Conservation (phyloP, 2,797 vertebrate genomes). For the Uromys caudimaculatus region DNA sequence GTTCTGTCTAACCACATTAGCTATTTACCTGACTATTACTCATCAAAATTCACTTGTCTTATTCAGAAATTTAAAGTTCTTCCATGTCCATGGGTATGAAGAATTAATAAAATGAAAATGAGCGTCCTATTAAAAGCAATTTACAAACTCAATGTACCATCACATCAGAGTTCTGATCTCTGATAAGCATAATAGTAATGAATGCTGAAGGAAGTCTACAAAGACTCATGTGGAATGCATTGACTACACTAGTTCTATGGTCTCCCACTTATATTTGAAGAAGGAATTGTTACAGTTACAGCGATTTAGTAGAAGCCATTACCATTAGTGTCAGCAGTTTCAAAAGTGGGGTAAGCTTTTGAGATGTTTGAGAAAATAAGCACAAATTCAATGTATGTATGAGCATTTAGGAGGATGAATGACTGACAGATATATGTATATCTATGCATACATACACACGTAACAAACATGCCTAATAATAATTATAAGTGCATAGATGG, state of each 20-base stretch:
- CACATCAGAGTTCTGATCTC: not conserved
- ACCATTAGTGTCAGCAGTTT: not conserved
- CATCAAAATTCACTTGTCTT: not conserved
- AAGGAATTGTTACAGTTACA: not conserved
- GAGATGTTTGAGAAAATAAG: not conserved
- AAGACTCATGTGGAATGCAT: fast-evolving
- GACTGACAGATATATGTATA: not conserved
- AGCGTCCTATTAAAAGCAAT: not conserved
- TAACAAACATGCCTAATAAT: not conserved
- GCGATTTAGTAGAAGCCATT: not conserved
- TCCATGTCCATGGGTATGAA: not conserved
- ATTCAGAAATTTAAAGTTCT: not conserved
- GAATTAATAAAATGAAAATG: not conserved
- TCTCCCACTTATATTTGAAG: not conserved
- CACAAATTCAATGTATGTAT: not conserved
- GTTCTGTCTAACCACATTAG: fast-evolving
- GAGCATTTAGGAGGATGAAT: fast-evolving
- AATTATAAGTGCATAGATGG: not conserved
- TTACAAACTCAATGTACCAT: not conserved
- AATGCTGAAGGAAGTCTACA: not conserved
- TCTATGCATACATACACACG: not conserved
- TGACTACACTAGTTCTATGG: not conserved
- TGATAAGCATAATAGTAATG: not conserved
- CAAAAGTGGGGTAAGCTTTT: not conserved
- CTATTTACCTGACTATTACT: not conserved